Conservation (phyloP, 2,113 vertebrate species). For the Phocoena sinus region DNA sequence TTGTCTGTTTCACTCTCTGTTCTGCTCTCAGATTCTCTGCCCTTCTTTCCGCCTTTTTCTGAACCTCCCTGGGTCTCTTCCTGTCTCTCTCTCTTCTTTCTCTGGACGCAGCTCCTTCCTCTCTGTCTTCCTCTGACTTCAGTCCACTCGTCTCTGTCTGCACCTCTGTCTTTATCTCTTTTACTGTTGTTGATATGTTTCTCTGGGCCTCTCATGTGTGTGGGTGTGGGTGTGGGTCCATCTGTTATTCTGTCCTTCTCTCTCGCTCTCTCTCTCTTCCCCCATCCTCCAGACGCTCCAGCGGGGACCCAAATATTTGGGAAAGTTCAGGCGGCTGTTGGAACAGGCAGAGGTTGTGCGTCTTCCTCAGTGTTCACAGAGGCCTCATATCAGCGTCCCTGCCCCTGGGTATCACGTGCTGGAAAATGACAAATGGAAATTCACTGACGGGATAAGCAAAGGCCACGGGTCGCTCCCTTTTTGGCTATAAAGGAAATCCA, state of each 20-base stretch:
- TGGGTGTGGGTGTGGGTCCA: background rate
- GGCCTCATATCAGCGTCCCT: background rate
- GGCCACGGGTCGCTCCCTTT: background rate
- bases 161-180: background rate
- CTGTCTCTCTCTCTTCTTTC: background rate
- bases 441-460: background rate
- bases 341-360: background rate
- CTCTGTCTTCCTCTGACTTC: background rate
- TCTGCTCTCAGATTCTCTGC: background rate
- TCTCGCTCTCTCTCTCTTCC: background rate
- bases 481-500: background rate
- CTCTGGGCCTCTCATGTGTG: background rate
- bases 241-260: background rate
- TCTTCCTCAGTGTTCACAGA: background rate
- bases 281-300: background rate
- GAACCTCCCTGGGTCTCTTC: background rate
- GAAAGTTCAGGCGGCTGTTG: background rate
- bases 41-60: background rate
- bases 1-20: too few relatives aligned
- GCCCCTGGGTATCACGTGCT: background rate
- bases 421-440: background rate
- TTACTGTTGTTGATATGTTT: background rate
- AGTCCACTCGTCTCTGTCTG: background rate
- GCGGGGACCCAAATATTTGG: constrained; percentile 68
- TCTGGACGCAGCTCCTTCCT: background rate